Conservation (phyloP, 2,888 invertebrate genomes). For the Lordiphosa andalusiaca region DNA sequence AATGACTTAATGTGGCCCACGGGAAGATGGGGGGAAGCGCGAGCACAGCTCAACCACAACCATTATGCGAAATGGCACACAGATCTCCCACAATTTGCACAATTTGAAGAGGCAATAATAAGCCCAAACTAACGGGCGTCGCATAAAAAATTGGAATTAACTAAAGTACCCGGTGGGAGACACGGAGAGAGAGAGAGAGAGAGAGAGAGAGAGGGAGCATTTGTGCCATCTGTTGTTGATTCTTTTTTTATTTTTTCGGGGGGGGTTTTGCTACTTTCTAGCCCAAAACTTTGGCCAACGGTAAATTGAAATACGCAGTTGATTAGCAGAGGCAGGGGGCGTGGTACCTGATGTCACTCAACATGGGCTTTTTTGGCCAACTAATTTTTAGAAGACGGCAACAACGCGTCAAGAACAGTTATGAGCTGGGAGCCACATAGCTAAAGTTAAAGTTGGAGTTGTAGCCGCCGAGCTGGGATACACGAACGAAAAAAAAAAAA, state of each 20-base stretch:
- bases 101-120: conserved; percentile 39
- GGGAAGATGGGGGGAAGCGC: conserved; percentile 3
- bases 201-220: background rate
- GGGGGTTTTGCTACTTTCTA: conserved; percentile 22
- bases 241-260: conserved; percentile 7
- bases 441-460: conserved; percentile 18
- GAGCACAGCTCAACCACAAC: conserved; percentile 6
- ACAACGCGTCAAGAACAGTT: conserved; percentile 70
- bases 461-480: conserved; percentile 39
- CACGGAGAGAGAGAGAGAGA: background rate
- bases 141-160: conserved; percentile 55
- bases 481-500: conserved; percentile 16
- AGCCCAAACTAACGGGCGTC: conserved; percentile 50
- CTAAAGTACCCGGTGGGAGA: conserved; percentile 18
- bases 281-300: conserved; percentile 41
- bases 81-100: conserved; percentile 66
- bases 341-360: conserved; percentile 56
- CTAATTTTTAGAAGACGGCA: conserved; percentile 63
- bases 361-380: conserved; percentile 39
- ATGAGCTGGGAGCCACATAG: conserved; percentile 58
- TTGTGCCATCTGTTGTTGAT: conserved; percentile 1
- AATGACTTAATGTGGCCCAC: conserved; percentile 62
- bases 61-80: conserved; percentile 49
- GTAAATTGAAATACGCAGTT: conserved; percentile 68
- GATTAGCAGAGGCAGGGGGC: conserved; percentile 54